These are phyloP conservation scores for Indicator indicator DNA, from an alignment of 2,113 vertebrate species.

Conservation along the genomic window DNA sequence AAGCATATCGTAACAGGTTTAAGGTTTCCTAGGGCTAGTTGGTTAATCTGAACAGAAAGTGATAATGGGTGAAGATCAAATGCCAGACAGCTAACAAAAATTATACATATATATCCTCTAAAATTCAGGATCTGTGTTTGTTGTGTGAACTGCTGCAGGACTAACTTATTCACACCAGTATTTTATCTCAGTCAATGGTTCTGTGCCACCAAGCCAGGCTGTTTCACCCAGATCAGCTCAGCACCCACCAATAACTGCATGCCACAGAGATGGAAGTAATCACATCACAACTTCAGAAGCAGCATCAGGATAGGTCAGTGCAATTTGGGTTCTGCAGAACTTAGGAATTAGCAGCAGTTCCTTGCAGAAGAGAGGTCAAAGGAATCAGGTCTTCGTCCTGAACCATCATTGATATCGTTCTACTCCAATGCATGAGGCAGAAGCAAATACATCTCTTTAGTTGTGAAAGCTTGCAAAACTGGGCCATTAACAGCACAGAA, in stretches of 20 bases:
- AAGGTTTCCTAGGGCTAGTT: background rate
- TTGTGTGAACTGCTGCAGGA: background rate
- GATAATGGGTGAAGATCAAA: background rate
- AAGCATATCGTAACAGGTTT: background rate
- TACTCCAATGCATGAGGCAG: background rate
- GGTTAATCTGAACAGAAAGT: background rate
- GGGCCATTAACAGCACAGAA: background rate
- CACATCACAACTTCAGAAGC: rapidly evolving
- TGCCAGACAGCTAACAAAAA: background rate
- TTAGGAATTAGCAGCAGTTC: background rate
- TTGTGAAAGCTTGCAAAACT: background rate
- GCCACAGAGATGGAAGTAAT: background rate
- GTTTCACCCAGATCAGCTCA: background rate
- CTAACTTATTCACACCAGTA: background rate
- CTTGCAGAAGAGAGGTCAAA: background rate
- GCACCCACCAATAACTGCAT: background rate
- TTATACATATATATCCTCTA: background rate
- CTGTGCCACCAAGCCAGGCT: background rate
- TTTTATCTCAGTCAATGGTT: background rate
- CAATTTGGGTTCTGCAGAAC: background rate
- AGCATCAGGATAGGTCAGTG: background rate
- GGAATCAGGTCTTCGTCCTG: background rate
- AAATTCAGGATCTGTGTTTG: background rate
- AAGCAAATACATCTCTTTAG: background rate
- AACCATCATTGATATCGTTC: background rate